These are phyloP conservation scores for Microchirus variegatus DNA, from an alignment of 2,797 vertebrate species.

Conservation along the genomic window DNA sequence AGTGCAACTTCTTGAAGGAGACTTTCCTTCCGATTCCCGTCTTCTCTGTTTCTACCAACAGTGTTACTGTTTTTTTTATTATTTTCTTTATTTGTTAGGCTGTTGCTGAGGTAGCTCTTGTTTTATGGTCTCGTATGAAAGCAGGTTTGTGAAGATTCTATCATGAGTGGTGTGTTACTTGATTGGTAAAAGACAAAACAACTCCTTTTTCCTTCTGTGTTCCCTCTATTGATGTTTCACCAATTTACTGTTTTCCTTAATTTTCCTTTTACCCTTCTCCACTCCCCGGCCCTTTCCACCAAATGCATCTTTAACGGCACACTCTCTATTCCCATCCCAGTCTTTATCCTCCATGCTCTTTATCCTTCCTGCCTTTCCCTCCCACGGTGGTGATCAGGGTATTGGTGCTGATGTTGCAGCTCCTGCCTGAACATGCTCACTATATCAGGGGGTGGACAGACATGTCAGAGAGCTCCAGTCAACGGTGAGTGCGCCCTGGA, in stretches of 20 bases:
- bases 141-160: too few species aligned
- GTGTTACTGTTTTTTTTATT: too few species aligned
- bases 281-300: slow-evolving; percentile 15
- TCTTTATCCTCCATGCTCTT: slow-evolving; percentile 62
- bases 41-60: too few species aligned
- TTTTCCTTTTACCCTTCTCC: slow-evolving; percentile 17
- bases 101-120: too few species aligned
- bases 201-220: background rate
- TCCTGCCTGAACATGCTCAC: slow-evolving; percentile 51
- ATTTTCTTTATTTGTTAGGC: too few species aligned
- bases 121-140: too few species aligned
- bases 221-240: slow-evolving; percentile 15
- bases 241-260: slow-evolving; percentile 21
- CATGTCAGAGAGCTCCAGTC: slow-evolving; percentile 57
- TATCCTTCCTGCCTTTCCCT: slow-evolving; percentile 53
- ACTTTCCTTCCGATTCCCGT: background rate
- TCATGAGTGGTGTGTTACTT: too few species aligned
- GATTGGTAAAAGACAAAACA: too few species aligned
- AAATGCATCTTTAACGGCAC: slow-evolving; percentile 52
- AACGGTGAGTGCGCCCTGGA: slow-evolving; percentile 58
- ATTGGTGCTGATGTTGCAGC: slow-evolving; percentile 75
- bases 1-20: slow-evolving; percentile 25
- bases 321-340: slow-evolving; percentile 55
- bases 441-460: slow-evolving; percentile 70
- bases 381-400: slow-evolving; percentile 64